Base-by-base conservation (phyloP, 2,113 vertebrate species). In the Cervus canadensis region DNA sequence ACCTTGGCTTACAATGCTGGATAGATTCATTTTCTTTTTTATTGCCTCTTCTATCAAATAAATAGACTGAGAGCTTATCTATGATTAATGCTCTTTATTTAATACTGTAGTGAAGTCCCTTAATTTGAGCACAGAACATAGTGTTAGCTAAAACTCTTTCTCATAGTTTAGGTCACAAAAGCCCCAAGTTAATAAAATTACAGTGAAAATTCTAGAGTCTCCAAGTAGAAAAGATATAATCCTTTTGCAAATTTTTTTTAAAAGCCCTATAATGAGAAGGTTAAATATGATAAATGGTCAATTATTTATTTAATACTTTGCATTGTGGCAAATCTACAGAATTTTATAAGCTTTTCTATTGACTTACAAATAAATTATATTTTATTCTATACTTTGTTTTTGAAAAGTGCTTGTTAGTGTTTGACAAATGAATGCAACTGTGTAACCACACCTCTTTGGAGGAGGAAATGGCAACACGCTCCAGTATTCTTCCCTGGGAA, bases 131-230 rank as follows among this genome's bases (percentile, higher is more conserved):
- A 97, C 45, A 95, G 97, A 96, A 83, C 64, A 94, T 81, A 85
- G 79, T 98, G 95, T 98, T 97, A 98, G 64, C 76, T 98, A 98
- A 98, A 74, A 25, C 91, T 97, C 78, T 96, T 98, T 98, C 79
- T 96, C 81, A 79, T 98, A 98, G 98, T 98, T 98, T 98, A 98
- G 97, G 97, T 98, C 98, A 88, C 83, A 96, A 97, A 90, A 97
- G 57, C 86, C 97, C 67, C 62, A 28, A 91, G 95, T 97, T 98
- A 97, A 98, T 98, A 97, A 98, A 96, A 98, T 98, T 97, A 48
- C 85, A 96, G 97, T 98, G 98, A 98, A 98, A 98, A 71, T 98
- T 97, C 89, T 97, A 67, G 45, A 97, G 97, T 60, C 67, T 97
- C 25, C 91, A 79, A 91, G 17, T 21, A 83, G 52, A 97, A 71